Evolutionary conservation across 2,797 vertebrate species (phyloP).

Genomic region (Lycodopsis pacificus): DNA sequence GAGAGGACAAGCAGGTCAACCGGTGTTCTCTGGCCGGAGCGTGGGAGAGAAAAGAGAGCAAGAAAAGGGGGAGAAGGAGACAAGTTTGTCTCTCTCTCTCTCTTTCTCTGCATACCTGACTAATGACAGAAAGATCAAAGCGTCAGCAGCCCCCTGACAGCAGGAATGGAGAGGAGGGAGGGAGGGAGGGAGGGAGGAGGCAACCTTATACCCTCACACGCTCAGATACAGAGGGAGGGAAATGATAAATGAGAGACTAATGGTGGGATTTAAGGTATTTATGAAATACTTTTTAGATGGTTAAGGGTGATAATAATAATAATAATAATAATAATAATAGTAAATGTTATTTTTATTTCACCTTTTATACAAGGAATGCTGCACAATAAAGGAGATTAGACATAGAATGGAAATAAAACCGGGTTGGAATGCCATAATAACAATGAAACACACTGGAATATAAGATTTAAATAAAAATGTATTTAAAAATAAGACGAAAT

Average conservation of each 20-base stretch:
- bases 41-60: constrained; percentile 70
- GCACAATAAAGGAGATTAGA: neutral
- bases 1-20: constrained; percentile 79
- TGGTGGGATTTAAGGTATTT: neutral
- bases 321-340: neutral
- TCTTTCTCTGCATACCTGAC: constrained; percentile 84
- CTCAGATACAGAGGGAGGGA: constrained; percentile 14
- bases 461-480: neutral
- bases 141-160: constrained; percentile 69
- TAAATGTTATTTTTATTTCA: neutral
- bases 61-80: constrained; percentile 54
- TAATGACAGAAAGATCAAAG: constrained; percentile 87
- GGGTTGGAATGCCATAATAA: neutral
- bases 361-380: neutral
- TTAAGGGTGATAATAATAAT: neutral
- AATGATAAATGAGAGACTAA: neutral
- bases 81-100: constrained; percentile 58
- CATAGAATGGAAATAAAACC: neutral
- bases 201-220: constrained; percentile 48
- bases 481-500: neutral
- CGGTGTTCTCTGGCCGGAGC: constrained; percentile 61
- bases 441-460: neutral
- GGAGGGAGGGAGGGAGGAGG: constrained; percentile 20
- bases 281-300: neutral
- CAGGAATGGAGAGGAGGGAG: constrained; percentile 66